A percentile compares a stretch with the other conserved stretches of the same genome.
Evolutionary conservation across 2,797 vertebrate genomes (phyloP).

Genomic region (Sebastes vulpes): DNA sequence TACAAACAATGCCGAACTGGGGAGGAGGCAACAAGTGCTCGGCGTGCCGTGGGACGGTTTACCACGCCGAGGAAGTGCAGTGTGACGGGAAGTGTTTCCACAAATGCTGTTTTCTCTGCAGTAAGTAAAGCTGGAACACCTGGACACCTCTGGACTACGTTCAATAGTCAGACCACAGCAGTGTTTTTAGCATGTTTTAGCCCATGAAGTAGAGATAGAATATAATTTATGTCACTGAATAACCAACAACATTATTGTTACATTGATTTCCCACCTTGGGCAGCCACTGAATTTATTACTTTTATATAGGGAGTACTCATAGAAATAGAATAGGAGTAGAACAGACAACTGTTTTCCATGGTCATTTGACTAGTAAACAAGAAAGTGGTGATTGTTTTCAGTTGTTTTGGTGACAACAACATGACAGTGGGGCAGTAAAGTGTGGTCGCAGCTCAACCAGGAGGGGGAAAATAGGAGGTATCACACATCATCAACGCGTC

Average conservation of each 20-base stretch:
- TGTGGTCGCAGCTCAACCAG: no score
- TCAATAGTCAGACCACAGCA: background rate
- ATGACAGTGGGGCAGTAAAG: no score
- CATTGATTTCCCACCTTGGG: background rate
- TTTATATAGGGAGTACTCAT: background rate
- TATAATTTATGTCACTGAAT: background rate
- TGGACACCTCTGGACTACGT: accelerated
- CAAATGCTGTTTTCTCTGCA: slow-evolving; percentile 95
- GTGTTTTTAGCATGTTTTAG: background rate
- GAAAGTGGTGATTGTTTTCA: no score
- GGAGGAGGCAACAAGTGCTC: slow-evolving; percentile 94
- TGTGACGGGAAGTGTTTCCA: slow-evolving; percentile 95
- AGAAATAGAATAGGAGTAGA: no score
- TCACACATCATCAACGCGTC: no score
- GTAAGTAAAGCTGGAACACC: slow-evolving; percentile 84
- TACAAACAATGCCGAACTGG: slow-evolving; percentile 93
- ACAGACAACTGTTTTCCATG: no score
- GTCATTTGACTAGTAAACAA: no score
- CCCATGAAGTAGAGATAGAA: background rate
- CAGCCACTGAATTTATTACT: background rate
- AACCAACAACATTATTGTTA: background rate
- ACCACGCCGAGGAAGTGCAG: slow-evolving; percentile 96
- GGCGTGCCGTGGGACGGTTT: slow-evolving; percentile 90
- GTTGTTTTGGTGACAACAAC: no score
- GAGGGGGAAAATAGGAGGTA: no score